These are phyloP conservation scores for Callyntrura guangdongensis DNA, from an alignment of 2,888 invertebrate genomes.

Conservation along the genomic window DNA sequence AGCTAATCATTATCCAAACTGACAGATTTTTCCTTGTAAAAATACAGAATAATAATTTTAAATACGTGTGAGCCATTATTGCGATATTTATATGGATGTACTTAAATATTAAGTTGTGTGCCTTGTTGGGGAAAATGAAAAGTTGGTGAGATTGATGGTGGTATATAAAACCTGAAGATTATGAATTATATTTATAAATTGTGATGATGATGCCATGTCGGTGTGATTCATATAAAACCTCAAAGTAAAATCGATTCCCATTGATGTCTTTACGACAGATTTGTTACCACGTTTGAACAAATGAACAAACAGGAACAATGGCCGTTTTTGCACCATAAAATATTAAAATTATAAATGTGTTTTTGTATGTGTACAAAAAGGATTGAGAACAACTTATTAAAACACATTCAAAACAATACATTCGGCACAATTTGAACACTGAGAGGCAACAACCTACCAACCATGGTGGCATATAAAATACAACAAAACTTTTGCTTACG, in stretches of 20 bases:
- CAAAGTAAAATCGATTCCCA: conserved; percentile 25
- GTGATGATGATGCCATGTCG: neutral
- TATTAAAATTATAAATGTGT: neutral
- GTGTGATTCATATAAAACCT: conserved; percentile 31
- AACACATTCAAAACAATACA: too few relatives aligned
- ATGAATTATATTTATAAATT: neutral
- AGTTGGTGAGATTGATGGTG: neutral
- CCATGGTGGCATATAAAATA: too few relatives aligned
- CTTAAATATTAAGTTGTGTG: neutral
- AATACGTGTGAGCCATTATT: conserved; percentile 4
- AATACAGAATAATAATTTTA: conserved; percentile 41
- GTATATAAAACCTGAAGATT: neutral
- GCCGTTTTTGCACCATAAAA: conserved; percentile 3
- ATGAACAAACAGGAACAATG: conserved; percentile 28
- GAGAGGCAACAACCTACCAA: too few relatives aligned
- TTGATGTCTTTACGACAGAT: conserved; percentile 29
- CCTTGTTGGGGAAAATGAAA: neutral
- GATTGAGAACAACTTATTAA: too few relatives aligned
- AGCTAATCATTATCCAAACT: neutral
- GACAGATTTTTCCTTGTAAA: conserved; percentile 29
- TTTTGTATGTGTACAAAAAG: neutral
- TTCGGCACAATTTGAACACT: too few relatives aligned
- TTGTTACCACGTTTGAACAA: conserved; percentile 44
- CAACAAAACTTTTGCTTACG: too few relatives aligned
- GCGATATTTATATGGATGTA: neutral